A percentile compares a stretch with the other conserved stretches of the same genome.
phyloP scores from a whole-genome alignment of 2,888 invertebrate genomes.

The Rhopalosiphum nymphaeae region DNA sequence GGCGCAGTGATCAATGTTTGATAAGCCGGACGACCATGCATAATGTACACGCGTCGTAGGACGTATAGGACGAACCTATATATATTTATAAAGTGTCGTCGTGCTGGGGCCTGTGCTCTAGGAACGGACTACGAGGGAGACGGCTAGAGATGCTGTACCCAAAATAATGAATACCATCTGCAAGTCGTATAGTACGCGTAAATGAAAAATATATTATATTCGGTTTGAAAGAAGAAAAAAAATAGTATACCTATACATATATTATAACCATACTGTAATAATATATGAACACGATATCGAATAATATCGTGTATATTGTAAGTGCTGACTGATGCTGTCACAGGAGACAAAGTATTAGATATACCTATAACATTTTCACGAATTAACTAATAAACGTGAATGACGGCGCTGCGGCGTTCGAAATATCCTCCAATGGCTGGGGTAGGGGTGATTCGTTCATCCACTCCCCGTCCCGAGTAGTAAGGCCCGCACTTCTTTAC shows the following conservation, averaged over 20 bases:
- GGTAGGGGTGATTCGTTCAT: neutral
- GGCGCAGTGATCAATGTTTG: neutral
- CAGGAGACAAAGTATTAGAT: neutral
- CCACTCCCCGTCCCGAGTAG: too few species aligned
- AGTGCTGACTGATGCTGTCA: too few species aligned
- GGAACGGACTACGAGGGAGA: neutral
- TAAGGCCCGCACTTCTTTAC: neutral
- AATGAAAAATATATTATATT: neutral
- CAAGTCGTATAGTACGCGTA: neutral
- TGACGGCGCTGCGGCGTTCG: neutral
- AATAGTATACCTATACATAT: too few species aligned
- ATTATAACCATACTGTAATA: neutral
- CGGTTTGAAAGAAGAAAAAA: too few species aligned
- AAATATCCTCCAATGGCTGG: neutral
- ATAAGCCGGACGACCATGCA: neutral
- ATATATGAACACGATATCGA: neutral
- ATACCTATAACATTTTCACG: neutral
- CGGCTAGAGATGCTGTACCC: neutral
- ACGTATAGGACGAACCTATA: neutral
- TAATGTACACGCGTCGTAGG: neutral
- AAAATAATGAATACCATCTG: neutral
- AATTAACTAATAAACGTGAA: neutral
- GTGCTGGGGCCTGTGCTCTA: neutral
- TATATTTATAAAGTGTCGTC: neutral
- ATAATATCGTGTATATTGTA: neutral